Base-by-base conservation (phyloP, 2,113 vertebrate genomes). In the Orycteropus afer region DNA sequence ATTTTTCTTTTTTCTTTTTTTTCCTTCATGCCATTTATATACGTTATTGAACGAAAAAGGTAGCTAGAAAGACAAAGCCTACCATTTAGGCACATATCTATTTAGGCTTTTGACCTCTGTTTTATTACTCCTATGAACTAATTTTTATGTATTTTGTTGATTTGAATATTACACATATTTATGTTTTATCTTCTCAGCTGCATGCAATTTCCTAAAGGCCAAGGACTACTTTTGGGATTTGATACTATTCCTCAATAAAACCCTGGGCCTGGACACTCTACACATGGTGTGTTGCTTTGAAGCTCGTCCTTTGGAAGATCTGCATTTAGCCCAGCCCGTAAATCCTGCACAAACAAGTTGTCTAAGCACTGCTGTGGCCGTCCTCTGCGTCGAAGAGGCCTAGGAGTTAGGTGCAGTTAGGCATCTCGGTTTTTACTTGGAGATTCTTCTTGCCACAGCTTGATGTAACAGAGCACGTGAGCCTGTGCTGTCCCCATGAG, bases 141-240 rank as follows among this genome's bases (percentile, higher is more conserved):
- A 3, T 63, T 91, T 85, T 78, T 65, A 65, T 55, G 37, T 63
- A 3, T 86, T 93, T 8, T 40, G n/a, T 61, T 85, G 20, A 51
- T 51, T 67, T 92, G 82, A 69, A 25, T 55, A 94, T 53, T 74
- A 77, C 27, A 40, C 15, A 9, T 65, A 15, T 95, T 95, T 86
- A 69, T n/a, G 2, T 69, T 96, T 87, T 88, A 87, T 65, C 74
- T 94, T 91, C 67, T 42, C 25, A 83, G 65, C 27, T 53, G n/a
- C 20, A 73, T 59, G 40, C 13, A 82, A 79, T 86, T 20, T 89
- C 34, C 47, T 53, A 59, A 71, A 87, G 67, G 71, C 42, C 32
- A 80, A 92, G 45, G 55, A 42, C 32, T 51, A 61, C 23, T 47
- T 81, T 55, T 63, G 80, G 37, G 65, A 80, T 67, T 76, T 59